Base-by-base conservation (phyloP, 2,113 vertebrate genomes). In the Etheostoma spectabile region DNA sequence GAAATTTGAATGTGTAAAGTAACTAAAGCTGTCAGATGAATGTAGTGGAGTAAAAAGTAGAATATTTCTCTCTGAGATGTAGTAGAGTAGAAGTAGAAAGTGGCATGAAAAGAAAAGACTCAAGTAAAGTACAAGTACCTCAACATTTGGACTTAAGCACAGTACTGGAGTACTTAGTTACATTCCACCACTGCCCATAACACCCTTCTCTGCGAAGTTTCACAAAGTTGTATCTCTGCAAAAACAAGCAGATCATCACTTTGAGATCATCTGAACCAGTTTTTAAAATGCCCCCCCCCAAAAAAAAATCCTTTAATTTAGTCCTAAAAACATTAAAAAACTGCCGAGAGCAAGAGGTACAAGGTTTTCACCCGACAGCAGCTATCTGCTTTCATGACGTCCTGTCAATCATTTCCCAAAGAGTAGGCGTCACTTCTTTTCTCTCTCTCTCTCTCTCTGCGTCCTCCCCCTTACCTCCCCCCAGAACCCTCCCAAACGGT, bases 371-470 rank as follows among this genome's bases (percentile, higher is more conserved):
- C 77, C 69, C 48, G 82, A 77, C 88, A 69, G 69, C 86, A 73
- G 83, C 88, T 80, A 74, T 85, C 84, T 91, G 88, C 86, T 86
- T 90, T 86, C 79, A 89, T 82, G 85, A 78, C 77, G 45, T 27
- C 62, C 91, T 87, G 92, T 93, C 92, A 92, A 84, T 93, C 92
- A 90, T 76, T 42, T 65, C 57, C 24, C n/a, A 13, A 16, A 24
- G 90, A 83, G 92, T 92, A 71, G 92, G 92, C 82, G 92, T 82
- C 84, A 82, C 82, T 74, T 85, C 27, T 63, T n/a, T 6, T 21
- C 19, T 55, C 11, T 38, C 35, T 35, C 35, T 35, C 38, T 42
- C 38, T 42, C 38, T 42, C 38, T 42, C 38, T 38, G 38, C 38
- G 1, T 38, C 55, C 48, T 5, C 38, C 38, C 8, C 22, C 24